Percentiles rank a stretch among this genome's conserved stretches.
phyloP scores from a whole-genome alignment of 2,797 vertebrate species.

The Gambelia wislizenii region DNA sequence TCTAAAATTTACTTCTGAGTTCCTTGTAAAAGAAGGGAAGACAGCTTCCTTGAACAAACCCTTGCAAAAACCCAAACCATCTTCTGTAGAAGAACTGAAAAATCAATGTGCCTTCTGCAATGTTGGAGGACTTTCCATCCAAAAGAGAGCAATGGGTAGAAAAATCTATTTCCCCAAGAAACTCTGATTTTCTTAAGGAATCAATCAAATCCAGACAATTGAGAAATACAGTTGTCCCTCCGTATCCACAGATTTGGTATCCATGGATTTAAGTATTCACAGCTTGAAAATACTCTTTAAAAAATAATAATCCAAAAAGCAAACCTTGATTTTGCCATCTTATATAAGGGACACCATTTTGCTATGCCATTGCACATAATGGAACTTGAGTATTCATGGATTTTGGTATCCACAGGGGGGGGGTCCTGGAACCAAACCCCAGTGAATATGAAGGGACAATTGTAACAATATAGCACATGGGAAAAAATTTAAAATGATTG shows the following conservation, averaged over 20 bases:
- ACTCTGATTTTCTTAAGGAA: neutral
- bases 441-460: too few relatives aligned
- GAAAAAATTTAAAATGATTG: neutral
- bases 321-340: too few relatives aligned
- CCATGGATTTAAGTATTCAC: too few relatives aligned
- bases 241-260: too few relatives aligned
- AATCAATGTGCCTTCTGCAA: neutral
- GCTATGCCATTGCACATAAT: too few relatives aligned
- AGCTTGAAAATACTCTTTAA: too few relatives aligned
- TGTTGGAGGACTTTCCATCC: neutral
- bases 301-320: too few relatives aligned
- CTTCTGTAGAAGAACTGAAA: neutral
- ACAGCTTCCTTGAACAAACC: neutral
- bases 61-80: neutral
- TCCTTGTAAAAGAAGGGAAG: neutral
- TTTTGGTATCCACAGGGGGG: too few relatives aligned
- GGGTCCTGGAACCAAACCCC: too few relatives aligned
- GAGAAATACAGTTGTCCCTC: too few relatives aligned
- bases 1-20: neutral
- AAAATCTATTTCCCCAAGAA: neutral
- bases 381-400: too few relatives aligned
- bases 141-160: neutral
- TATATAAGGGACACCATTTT: too few relatives aligned
- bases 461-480: neutral
- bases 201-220: neutral